Evolutionary conservation across 2,888 invertebrate species (phyloP).

Genomic region (Netelia melanura): DNA sequence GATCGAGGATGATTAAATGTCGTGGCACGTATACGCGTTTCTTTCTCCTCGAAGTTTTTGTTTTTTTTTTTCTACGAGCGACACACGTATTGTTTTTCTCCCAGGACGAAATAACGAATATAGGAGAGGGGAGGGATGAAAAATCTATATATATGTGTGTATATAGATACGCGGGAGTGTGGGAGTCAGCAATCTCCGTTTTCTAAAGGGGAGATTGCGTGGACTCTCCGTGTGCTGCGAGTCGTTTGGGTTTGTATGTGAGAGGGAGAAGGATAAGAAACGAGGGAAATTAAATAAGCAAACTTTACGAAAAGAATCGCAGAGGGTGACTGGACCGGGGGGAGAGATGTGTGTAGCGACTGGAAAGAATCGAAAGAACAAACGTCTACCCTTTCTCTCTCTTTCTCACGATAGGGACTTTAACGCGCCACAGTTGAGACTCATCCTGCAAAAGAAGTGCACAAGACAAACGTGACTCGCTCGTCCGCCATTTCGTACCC

Average conservation of each 20-base stretch:
- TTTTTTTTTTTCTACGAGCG: neutral
- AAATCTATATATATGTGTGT: neutral
- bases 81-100: constrained; percentile 5
- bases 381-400: constrained; percentile 71
- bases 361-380: constrained; percentile 82
- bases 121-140: neutral
- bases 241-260: constrained; percentile 10
- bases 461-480: constrained; percentile 82
- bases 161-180: neutral
- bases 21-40: neutral
- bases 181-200: neutral
- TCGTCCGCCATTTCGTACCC: constrained; percentile 78
- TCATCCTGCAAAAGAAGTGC: constrained; percentile 75
- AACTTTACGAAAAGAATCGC: constrained; percentile 75
- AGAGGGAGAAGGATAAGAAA: constrained; percentile 35
- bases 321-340: constrained; percentile 68
- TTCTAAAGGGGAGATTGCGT: constrained; percentile 16
- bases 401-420: constrained; percentile 30
- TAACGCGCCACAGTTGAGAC: constrained; percentile 59
- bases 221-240: constrained; percentile 6
- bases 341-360: constrained; percentile 74
- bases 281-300: constrained; percentile 82
- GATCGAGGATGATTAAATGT: neutral
- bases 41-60: neutral
- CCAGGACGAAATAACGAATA: neutral